Conservation (phyloP, 2,888 invertebrate genomes). For the Steinernema scapterisci region DNA sequence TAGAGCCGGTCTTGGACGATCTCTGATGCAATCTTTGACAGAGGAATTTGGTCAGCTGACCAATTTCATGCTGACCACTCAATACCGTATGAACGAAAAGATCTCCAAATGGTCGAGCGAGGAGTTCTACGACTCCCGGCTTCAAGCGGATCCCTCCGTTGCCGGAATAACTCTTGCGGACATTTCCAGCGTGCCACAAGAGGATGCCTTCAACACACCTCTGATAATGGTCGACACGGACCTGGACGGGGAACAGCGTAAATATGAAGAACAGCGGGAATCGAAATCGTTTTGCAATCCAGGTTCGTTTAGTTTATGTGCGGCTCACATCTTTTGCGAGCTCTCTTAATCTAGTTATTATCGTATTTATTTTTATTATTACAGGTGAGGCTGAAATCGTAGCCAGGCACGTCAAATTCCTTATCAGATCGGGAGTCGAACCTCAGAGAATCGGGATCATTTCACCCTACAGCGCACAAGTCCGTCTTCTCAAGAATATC, state of each 20-base stretch:
- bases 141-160: constrained; percentile 45
- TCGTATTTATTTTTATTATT: neutral
- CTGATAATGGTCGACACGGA: constrained; percentile 13
- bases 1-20: constrained; percentile 33
- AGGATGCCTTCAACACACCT: neutral
- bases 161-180: constrained; percentile 39
- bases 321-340: no score
- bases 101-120: constrained; percentile 63
- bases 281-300: neutral
- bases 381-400: constrained; percentile 43
- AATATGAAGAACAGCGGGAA: neutral
- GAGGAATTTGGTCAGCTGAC: constrained; percentile 41
- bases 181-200: constrained; percentile 7
- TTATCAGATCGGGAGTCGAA: constrained; percentile 34
- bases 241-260: neutral
- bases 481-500: constrained; percentile 30
- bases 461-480: constrained; percentile 46
- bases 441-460: constrained; percentile 44
- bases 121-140: constrained; percentile 53
- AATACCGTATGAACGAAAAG: constrained; percentile 59
- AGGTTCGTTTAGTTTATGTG: no score
- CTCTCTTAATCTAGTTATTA: no score
- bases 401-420: constrained; percentile 37
- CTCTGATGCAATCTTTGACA: constrained; percentile 39
- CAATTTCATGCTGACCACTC: constrained; percentile 50